Evolutionary conservation across 2,113 vertebrate species (phyloP).

Genomic region (Ceuthmochares aereus): DNA sequence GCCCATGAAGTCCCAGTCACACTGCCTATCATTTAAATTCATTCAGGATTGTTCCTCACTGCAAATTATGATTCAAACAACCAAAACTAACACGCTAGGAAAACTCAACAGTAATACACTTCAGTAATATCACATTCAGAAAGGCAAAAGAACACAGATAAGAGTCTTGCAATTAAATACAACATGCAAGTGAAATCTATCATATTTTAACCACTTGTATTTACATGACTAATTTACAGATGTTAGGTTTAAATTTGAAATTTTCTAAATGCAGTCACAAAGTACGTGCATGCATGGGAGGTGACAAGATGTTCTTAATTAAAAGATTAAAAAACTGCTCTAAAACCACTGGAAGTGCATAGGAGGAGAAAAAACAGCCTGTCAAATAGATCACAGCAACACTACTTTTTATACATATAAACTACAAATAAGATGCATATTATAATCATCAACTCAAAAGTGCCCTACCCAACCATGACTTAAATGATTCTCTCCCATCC

Average conservation of each 20-base stretch:
- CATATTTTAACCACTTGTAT: not conserved
- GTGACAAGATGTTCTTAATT: not conserved
- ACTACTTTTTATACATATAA: not conserved
- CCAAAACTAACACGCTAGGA: not conserved
- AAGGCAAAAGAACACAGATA: not conserved
- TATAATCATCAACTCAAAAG: not conserved
- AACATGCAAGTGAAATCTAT: not conserved
- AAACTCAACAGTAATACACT: not conserved
- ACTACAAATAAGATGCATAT: not conserved
- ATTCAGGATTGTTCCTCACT: not conserved
- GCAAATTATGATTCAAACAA: not conserved
- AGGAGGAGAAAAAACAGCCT: not conserved
- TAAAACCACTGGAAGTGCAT: not conserved
- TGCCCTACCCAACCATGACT: not conserved
- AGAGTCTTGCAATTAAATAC: not conserved
- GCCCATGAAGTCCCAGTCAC: not conserved
- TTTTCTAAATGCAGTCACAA: not conserved
- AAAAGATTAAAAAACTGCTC: not conserved
- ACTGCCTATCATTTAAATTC: not conserved
- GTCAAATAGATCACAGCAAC: not conserved
- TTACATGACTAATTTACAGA: not conserved
- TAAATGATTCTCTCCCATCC: not conserved
- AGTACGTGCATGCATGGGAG: fast-evolving
- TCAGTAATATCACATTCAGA: not conserved
- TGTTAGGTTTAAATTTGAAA: not conserved